These are phyloP conservation scores for Paralvinella palmiformis DNA, from an alignment of 1,140 invertebrate genomes.

Conservation along the genomic window DNA sequence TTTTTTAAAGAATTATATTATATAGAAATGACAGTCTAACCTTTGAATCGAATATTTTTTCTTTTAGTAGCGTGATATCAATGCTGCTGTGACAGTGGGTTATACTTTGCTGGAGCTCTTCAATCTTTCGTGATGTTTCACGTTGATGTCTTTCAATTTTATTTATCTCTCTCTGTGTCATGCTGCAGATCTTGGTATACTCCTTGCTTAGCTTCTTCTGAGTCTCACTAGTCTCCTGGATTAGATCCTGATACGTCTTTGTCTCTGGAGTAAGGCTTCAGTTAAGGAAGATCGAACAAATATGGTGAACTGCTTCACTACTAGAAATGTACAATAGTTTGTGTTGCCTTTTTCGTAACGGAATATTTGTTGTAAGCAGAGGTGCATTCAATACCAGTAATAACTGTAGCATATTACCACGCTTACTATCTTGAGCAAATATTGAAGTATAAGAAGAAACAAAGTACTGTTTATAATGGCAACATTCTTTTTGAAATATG, in stretches of 20 bases:
- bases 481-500: not conserved
- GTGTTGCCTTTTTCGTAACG: no score
- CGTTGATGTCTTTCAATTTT: constrained; percentile 35
- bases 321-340: no score
- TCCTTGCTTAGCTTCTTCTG: not conserved
- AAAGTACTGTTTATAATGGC: not conserved
- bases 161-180: constrained; percentile 35
- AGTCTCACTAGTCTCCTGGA: not conserved
- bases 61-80: constrained; percentile 34
- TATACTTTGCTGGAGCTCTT: constrained; percentile 32
- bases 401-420: not conserved
- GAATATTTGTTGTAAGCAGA: no score
- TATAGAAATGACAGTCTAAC: no score
- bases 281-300: not conserved
- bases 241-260: not conserved
- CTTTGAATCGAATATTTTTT: constrained; percentile 20
- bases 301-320: no score
- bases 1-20: no score
- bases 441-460: not conserved
- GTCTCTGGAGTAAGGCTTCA: not conserved
- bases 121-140: constrained; percentile 36
- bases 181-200: constrained; percentile 35
- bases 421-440: not conserved
- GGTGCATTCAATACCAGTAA: no score
- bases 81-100: constrained; percentile 30